phyloP scores from a whole-genome alignment of 2,797 vertebrate genomes.

The Petrocephalus schoutedeni region DNA sequence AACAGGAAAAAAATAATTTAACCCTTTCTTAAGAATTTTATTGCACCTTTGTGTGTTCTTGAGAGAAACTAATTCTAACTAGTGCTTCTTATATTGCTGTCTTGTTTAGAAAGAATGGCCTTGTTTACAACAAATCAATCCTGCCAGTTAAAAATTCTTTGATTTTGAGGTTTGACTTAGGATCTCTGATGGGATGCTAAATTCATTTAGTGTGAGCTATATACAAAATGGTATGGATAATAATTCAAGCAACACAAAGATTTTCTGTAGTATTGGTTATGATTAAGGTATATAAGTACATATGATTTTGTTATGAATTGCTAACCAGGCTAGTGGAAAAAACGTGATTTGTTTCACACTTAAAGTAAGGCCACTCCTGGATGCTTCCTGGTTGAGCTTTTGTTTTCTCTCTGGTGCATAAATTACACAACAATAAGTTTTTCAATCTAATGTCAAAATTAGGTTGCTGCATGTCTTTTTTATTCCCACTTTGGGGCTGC shows the following conservation, averaged over 20 bases:
- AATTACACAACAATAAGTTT: constrained; percentile 16
- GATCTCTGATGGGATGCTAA: constrained; percentile 5
- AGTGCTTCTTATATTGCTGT: constrained; percentile 27
- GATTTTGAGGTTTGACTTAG: not conserved
- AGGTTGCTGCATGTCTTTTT: constrained; percentile 43
- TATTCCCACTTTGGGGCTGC: constrained; percentile 38
- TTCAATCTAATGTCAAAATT: constrained; percentile 27
- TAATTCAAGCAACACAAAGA: constrained; percentile 13
- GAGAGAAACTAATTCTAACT: constrained; percentile 11
- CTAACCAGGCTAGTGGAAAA: constrained; percentile 13
- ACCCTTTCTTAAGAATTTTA: constrained; percentile 56
- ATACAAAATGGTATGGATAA: not conserved
- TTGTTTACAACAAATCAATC: constrained; percentile 8
- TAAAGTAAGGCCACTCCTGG: constrained; percentile 22
- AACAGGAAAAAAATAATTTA: constrained; percentile 52
- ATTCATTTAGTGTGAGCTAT: not conserved
- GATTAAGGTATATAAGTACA: not conserved
- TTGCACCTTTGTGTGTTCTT: constrained; percentile 54
- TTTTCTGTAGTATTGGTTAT: not conserved
- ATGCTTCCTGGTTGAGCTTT: constrained; percentile 20
- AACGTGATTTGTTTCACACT: constrained; percentile 10
- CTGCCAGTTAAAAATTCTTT: not conserved
- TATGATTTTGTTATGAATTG: constrained; percentile 12
- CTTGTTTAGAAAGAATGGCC: constrained; percentile 14
- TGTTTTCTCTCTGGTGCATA: constrained; percentile 17